Conservation (phyloP, 2,113 vertebrate species). For the Scomber japonicus region DNA sequence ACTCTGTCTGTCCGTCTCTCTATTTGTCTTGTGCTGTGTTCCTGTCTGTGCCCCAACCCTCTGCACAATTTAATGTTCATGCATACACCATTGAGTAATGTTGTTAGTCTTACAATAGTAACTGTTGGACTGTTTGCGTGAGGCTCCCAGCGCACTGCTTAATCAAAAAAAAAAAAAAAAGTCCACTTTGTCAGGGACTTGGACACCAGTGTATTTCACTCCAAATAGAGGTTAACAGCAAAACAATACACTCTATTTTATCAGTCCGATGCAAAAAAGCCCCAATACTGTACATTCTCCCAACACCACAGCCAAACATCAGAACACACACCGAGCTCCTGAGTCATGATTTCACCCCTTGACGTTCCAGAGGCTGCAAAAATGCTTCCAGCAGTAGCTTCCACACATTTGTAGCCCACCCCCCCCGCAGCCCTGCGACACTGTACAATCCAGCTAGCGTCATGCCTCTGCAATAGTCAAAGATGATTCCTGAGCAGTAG, state of each 20-base stretch:
- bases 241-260: neutral
- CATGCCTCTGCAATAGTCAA: conserved; percentile 72
- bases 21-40: neutral
- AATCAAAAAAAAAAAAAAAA: conserved; percentile 44
- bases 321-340: conserved; percentile 52
- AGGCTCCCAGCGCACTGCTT: conserved; percentile 28
- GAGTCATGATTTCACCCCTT: conserved; percentile 67
- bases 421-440: conserved; percentile 65
- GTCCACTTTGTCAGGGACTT: conserved; percentile 23
- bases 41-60: conserved; percentile 24
- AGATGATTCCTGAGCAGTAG: conserved; percentile 66
- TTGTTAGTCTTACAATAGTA: conserved; percentile 48
- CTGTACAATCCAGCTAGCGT: conserved; percentile 65
- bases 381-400: conserved; percentile 52
- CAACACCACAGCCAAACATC: conserved; percentile 27
- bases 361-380: conserved; percentile 56
- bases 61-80: conserved; percentile 55
- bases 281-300: conserved; percentile 44
- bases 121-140: conserved; percentile 54
- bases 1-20: no score
- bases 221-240: neutral
- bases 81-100: conserved; percentile 57
- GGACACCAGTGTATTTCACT: neutral
- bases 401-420: conserved; percentile 48
- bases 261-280: conserved; percentile 21